Conservation (phyloP, 1,140 invertebrate genomes). For the Neodiprion fabricii region DNA sequence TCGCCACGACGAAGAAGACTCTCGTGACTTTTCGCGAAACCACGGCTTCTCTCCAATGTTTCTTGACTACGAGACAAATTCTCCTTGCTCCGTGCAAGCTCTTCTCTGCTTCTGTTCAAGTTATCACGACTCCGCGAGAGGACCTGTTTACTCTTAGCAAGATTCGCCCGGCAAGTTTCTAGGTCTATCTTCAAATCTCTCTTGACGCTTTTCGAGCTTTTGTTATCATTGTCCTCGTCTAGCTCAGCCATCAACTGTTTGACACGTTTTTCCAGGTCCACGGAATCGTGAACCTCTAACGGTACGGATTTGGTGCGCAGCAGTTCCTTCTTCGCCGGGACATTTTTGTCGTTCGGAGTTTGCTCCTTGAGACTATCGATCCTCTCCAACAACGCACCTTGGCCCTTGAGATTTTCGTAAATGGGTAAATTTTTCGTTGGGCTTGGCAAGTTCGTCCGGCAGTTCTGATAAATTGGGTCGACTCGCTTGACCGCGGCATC, state of each 20-base stretch:
- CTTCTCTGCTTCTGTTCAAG: slow-evolving; percentile 28
- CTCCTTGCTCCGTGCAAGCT: slow-evolving; percentile 26
- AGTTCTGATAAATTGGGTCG: neutral
- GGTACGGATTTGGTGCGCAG: slow-evolving; percentile 20
- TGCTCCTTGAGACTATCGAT: slow-evolving; percentile 8
- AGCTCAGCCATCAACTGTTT: slow-evolving; percentile 50
- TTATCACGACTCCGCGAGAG: slow-evolving; percentile 15
- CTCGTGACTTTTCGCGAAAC: slow-evolving; percentile 41
- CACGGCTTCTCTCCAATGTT: slow-evolving; percentile 29
- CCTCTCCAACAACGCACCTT: slow-evolving; percentile 10
- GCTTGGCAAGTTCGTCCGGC: neutral
- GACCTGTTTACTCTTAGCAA: neutral
- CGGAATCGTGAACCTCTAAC: slow-evolving; percentile 22
- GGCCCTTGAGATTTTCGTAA: slow-evolving; percentile 41
- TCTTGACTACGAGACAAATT: slow-evolving; percentile 19
- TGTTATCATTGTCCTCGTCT: slow-evolving; percentile 40
- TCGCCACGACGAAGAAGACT: slow-evolving; percentile 28
- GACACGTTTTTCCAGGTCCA: slow-evolving; percentile 49
- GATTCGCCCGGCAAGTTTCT: slow-evolving; percentile 1
- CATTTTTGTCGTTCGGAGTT: slow-evolving; percentile 9
- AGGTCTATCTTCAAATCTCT: slow-evolving; percentile 17
- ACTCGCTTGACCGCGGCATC: slow-evolving; percentile 28
- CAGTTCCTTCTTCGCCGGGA: slow-evolving; percentile 17
- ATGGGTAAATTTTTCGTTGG: slow-evolving; percentile 28
- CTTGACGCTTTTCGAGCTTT: slow-evolving; percentile 20